Evolutionary conservation across 2,888 invertebrate species (phyloP), one percentile per base, ranked within the genome.

Genomic region (Neria commutata): DNA sequence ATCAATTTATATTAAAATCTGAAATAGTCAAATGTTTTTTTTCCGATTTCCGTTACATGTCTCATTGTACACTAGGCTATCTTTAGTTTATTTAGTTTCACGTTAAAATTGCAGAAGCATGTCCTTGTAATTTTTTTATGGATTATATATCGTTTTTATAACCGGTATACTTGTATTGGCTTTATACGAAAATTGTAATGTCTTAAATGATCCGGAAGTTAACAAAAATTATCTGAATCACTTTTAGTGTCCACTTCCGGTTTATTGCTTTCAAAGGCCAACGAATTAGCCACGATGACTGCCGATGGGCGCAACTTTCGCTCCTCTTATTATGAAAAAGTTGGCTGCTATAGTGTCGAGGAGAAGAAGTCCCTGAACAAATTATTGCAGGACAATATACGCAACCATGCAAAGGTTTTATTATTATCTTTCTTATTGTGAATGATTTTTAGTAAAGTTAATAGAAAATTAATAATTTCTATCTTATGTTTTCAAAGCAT

Each of bases 331-430:
- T 92, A 92, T 71, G 92, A 91, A 81, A 92, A 92, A 83, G 93
- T 95, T 11, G 95, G 95, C 34, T 94, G 94, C 81, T 87, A 92
- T 65, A 91, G 91, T 68, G 92, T 95, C 0, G 95, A 95, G 81
- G 93, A 93, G 75, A 94, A 93, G 79, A 94, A 92, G 82, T 94
- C 94, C 0, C 82, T 95, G 42, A 94, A 95, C 83, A 93, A 94
- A 72, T 82, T 95, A 11, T 83, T 95, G 71, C 93, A 94, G 74
- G 95, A 95, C 67, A 91, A 90, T 72, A 90, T 74, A 45, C 74
- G 75, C n/a, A 77, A 79, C 58, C 66, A 72, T 89, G 14, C 85
- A 91, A 79, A 94, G n/a, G n/a, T n/a, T n/a, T n/a, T 93, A 76
- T 86, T 86, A 73, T 86, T 86, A 6, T n/a, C n/a, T n/a, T n/a